Evolutionary conservation across 2,113 vertebrate genomes (phyloP).

Genomic region (Poecile atricapillus): DNA sequence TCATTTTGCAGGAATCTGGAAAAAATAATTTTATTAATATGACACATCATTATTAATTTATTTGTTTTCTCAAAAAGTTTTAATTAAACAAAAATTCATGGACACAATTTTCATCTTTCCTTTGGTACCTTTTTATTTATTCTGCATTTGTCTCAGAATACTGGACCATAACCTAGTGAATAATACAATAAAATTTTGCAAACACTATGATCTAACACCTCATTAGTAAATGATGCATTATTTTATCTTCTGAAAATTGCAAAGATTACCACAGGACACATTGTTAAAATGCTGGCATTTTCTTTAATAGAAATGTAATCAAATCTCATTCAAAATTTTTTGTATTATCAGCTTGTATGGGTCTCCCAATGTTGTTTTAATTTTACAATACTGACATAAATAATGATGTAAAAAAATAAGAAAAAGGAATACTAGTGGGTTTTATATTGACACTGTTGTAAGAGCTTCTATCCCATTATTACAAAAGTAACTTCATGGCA

Average conservation of each 20-base stretch:
- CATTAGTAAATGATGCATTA: not conserved
- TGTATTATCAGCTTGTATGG: not conserved
- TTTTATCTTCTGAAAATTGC: not conserved
- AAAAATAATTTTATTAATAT: not conserved
- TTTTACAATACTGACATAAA: not conserved
- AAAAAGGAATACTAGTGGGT: not conserved
- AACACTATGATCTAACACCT: not conserved
- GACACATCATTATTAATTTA: accelerated
- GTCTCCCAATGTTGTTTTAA: not conserved
- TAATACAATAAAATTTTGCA: not conserved
- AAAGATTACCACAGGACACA: not conserved
- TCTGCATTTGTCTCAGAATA: not conserved
- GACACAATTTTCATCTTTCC: not conserved
- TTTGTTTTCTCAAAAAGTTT: not conserved
- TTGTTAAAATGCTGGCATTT: not conserved
- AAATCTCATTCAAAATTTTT: not conserved
- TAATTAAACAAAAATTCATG: not conserved
- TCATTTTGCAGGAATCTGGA: not conserved
- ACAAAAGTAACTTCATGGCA: not conserved
- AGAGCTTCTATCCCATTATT: not conserved
- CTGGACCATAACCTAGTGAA: not conserved
- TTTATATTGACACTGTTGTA: not conserved
- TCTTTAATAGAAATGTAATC: not conserved
- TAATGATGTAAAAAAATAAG: not conserved
- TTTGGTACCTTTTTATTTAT: not conserved